phyloP scores from a whole-genome alignment of 2,797 vertebrate species.

The Chloroceryle inda region DNA sequence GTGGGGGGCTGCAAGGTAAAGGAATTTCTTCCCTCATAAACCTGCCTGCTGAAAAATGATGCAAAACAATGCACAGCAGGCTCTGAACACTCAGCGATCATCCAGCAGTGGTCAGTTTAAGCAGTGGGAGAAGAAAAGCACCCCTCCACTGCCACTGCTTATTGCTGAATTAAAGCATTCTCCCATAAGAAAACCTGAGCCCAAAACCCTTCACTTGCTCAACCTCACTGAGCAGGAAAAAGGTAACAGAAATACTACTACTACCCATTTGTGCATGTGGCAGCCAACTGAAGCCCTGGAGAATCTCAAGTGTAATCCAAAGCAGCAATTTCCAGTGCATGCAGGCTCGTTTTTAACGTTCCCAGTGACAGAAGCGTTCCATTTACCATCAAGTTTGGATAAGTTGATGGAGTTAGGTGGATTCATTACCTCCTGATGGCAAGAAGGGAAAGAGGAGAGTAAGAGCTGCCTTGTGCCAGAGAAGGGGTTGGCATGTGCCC shows the following conservation, averaged over 20 bases:
- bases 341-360: not conserved
- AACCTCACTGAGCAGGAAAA: not conserved
- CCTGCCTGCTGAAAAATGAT: not conserved
- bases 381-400: not conserved
- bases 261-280: not conserved
- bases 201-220: not conserved
- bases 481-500: not conserved
- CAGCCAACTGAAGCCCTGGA: not conserved
- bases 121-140: rapidly evolving
- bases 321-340: rapidly evolving
- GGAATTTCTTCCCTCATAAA: not conserved
- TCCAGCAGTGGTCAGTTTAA: not conserved
- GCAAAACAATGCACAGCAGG: not conserved
- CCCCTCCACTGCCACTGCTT: not conserved
- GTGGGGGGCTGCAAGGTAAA: not conserved
- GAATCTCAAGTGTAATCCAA: not conserved
- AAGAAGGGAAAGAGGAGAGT: not conserved
- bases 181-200: not conserved
- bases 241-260: not conserved
- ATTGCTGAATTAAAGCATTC: not conserved
- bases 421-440: not conserved
- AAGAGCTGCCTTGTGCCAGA: not conserved
- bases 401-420: not conserved
- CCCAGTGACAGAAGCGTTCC: not conserved
- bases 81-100: rapidly evolving